Evolutionary conservation across 2,797 vertebrate genomes (phyloP), one percentile per base, ranked within the genome.

Genomic region (Leptoclinus maculatus): DNA sequence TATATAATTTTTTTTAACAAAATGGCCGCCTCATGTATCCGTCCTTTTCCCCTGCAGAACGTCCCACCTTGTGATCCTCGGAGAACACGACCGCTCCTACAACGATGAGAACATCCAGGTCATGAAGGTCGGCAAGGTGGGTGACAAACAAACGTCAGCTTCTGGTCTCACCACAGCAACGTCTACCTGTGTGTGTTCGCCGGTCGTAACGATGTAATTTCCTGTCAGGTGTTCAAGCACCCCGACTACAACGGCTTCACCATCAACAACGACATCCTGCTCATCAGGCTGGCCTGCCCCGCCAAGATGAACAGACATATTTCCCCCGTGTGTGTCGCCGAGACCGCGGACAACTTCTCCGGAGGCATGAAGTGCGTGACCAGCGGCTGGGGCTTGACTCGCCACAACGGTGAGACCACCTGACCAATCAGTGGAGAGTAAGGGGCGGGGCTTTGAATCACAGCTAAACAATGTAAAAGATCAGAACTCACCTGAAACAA

Each of bases 211-310:
- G 0, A 6, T 74, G 34, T 80, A n/a, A 8, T 39, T 72, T 84
- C 66, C 73, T 39, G 0, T 8, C 79, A 97, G 97, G 95, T 97
- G 65, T 94, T 97, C 94, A 95, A 84, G 76, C 95, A 97, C 88
- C 96, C 94, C 53, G 65, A 36, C 0, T 97, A 93, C 91, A 96
- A 88, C 78, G 0, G 69, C n/a, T 84, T 71, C 85, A 97, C 95
- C 49, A 69, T 92, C 85, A 94, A 87, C 83, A 94, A 97, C 0
- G 97, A 97, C 91, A 95, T 97, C 89, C 82, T 90, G 3, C 94
- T 97, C 80, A 87, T 97, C 89, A 97, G 97, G 84, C 91, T 98
- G 77, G 89, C 95, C 63, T 78, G 45, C 2, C 93, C 95, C 0
- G 95, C 92, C 57, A 51, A 82, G 69, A 2, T 96, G 38, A 82